Evolutionary conservation across 2,888 invertebrate genomes (phyloP), one percentile per base, ranked within the genome.

Genomic region (Megalurothrips usitatus): DNA sequence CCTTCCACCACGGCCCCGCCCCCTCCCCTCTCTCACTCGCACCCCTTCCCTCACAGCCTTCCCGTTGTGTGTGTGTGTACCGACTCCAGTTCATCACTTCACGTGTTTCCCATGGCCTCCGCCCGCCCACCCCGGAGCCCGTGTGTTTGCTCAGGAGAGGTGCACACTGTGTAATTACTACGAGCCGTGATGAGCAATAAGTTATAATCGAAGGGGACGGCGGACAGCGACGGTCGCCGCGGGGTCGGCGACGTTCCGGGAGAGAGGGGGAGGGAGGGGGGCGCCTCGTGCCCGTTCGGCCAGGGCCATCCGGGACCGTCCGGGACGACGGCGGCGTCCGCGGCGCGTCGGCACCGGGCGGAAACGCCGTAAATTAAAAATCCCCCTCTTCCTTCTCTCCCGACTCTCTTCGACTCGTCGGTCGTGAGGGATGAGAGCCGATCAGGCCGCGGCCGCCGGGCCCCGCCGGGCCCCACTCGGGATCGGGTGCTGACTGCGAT

Each of bases 341-440:
- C 58, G 58, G 58, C 58, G 6, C 19, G 17, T 58, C 58, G 58
- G 58, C 34, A 58, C 58, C 58, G 58, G 58, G n/a, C 58, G 58
- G 58, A 58, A 58, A 58, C 11, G 68, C 23, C 68, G 68, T 68
- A 68, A 68, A 68, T 68, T 68, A 68, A 68, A 43, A 68, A 68
- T 23, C 58, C n/a, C 58, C 34, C 34, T 6, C 34, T 6, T 6
- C 34, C 34, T 6, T 43, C 34, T 43, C 34, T n/a, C n/a, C n/a
- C n/a, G n/a, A n/a, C n/a, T n/a, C n/a, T n/a, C n/a, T n/a, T n/a
- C n/a, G n/a, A n/a, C n/a, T n/a, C n/a, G n/a, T n/a, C n/a, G n/a
- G 34, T 43, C 3, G 3, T 6, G 34, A 43, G 34, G 34, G 34
- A 43, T 43, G 3, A 43, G 34, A 43, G 34, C 34, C 34, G 34